A percentile compares a stretch with the other conserved stretches of the same genome.
Evolutionary conservation across 2,113 vertebrate species (phyloP).

Genomic region (Papio anubis): DNA sequence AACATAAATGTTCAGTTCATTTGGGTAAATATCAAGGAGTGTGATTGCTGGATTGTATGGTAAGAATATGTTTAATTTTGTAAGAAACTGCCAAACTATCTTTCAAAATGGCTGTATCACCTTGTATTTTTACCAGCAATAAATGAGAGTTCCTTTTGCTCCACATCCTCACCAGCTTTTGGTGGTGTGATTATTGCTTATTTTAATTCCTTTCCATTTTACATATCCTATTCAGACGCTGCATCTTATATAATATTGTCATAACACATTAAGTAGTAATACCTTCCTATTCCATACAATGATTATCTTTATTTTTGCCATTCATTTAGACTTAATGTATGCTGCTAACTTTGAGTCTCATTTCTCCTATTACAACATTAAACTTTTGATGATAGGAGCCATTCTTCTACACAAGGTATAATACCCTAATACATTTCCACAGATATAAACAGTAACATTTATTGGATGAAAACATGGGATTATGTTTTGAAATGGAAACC

Average conservation of each 20-base stretch:
- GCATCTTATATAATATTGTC: not conserved
- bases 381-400: not conserved
- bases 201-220: conserved; percentile 4
- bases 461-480: not conserved
- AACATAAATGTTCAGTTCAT: not conserved
- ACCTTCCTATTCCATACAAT: not conserved
- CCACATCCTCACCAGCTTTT: not conserved
- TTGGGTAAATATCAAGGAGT: not conserved
- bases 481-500: not conserved
- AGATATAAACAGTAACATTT: not conserved
- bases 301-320: not conserved
- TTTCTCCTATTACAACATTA: not conserved
- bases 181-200: not conserved
- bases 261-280: not conserved
- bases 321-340: not conserved
- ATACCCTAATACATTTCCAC: not conserved
- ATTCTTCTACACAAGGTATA: not conserved
- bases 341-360: not conserved
- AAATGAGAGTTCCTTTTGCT: not conserved
- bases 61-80: not conserved
- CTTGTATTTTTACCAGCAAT: not conserved
- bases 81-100: not conserved
- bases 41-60: not conserved
- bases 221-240: not conserved
- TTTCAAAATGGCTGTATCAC: not conserved